Conservation (phyloP, 2,113 vertebrate species). For the Pseudonaja textilis region DNA sequence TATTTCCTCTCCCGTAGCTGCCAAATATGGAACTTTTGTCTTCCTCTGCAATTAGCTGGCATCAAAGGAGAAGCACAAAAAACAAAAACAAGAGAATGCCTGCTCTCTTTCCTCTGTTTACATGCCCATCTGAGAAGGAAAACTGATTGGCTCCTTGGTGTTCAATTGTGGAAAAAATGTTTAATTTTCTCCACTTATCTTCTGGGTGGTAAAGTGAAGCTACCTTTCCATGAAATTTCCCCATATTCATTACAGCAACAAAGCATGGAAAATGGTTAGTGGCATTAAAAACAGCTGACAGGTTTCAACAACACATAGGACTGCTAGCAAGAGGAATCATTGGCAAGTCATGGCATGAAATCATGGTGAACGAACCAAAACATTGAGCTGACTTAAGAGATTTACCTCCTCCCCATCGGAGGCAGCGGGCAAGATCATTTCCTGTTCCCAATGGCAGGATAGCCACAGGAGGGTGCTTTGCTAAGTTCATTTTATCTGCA, state of each 20-base stretch:
- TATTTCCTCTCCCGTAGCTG: neutral
- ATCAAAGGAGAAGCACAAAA: neutral
- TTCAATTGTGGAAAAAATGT: neutral
- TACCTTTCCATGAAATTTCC: neutral
- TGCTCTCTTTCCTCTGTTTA: neutral
- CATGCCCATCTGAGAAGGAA: neutral
- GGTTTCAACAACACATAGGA: neutral
- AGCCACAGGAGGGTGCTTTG: conserved; percentile 71
- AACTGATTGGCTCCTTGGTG: neutral
- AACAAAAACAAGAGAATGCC: neutral
- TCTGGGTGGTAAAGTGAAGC: neutral
- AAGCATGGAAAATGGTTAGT: neutral
- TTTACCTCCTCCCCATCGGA: conserved; percentile 82
- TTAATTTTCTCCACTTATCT: neutral
- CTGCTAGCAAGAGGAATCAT: neutral
- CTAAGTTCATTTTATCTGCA: conserved; percentile 72
- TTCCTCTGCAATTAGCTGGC: neutral
- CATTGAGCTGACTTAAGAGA: accelerated
- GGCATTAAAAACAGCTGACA: neutral
- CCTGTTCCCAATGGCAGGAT: conserved; percentile 76
- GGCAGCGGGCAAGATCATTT: conserved; percentile 77
- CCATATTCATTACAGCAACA: neutral
- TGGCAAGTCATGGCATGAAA: neutral
- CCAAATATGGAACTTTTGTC: neutral
- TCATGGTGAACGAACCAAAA: neutral